Conservation (phyloP, 2,888 invertebrate genomes). For the Leptothorax acervorum region DNA sequence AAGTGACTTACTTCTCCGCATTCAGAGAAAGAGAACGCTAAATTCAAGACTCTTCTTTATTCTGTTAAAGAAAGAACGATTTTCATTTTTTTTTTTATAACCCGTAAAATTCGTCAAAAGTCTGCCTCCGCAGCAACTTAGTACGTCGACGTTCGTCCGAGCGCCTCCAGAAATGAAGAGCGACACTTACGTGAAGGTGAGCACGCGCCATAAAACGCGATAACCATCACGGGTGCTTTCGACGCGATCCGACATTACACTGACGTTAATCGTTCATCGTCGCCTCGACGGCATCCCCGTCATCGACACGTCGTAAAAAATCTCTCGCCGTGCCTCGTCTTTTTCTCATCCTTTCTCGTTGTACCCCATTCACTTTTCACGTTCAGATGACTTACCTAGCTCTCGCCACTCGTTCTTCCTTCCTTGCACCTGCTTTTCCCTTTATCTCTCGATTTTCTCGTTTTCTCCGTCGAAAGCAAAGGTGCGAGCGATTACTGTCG, state of each 20-base stretch:
- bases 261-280: slow-evolving; percentile 45
- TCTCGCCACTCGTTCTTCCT: not conserved
- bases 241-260: slow-evolving; percentile 42
- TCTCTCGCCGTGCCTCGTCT: slow-evolving; percentile 7
- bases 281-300: slow-evolving; percentile 25
- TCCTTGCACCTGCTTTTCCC: slow-evolving; percentile 5
- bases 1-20: not conserved
- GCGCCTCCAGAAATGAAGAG: slow-evolving; percentile 14
- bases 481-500: slow-evolving; percentile 68
- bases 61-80: not conserved
- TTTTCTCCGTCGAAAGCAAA: slow-evolving; percentile 52
- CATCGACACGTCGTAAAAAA: slow-evolving; percentile 55
- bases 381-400: not conserved
- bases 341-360: not conserved
- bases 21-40: not conserved
- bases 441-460: slow-evolving; percentile 23
- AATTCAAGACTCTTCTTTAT: not conserved
- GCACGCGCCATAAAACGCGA: slow-evolving; percentile 33
- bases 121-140: not conserved
- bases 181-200: not conserved
- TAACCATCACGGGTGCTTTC: slow-evolving; percentile 33
- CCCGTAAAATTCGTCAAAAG: slow-evolving; percentile 10
- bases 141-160: not conserved
- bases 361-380: not conserved
- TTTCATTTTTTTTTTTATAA: not conserved